These are phyloP conservation scores for Hirtodrosophila cameraria DNA, from an alignment of 2,888 invertebrate genomes.

Conservation along the genomic window DNA sequence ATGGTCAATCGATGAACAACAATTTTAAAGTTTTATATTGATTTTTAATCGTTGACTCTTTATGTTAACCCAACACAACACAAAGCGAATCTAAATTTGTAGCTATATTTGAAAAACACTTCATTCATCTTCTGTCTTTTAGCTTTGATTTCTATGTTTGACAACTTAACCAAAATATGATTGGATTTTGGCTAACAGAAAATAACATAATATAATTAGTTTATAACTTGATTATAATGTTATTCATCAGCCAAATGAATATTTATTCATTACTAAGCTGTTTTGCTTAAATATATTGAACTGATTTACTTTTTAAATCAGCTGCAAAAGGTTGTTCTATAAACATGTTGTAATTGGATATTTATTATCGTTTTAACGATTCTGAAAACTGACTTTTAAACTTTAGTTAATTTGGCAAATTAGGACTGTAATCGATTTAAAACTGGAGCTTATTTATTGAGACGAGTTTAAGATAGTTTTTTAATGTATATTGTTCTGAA, in stretches of 20 bases:
- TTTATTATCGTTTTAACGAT: slow-evolving; percentile 2
- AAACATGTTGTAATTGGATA: slow-evolving; percentile 33
- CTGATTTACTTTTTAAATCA: slow-evolving; percentile 20
- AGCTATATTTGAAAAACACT: slow-evolving; percentile 9
- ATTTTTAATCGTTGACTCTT: slow-evolving; percentile 70
- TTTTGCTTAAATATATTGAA: not conserved
- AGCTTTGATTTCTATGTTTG: slow-evolving; percentile 18
- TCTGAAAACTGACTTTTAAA: not conserved
- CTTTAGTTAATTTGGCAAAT: not conserved
- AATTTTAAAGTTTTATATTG: slow-evolving; percentile 61
- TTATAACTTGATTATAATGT: slow-evolving; percentile 15
- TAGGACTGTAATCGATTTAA: not conserved
- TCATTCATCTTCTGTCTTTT: slow-evolving; percentile 32
- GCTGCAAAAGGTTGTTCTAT: slow-evolving; percentile 7
- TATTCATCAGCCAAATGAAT: slow-evolving; percentile 22
- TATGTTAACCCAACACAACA: slow-evolving; percentile 24
- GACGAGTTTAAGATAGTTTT: no score
- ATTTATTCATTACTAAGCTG: slow-evolving; percentile 15
- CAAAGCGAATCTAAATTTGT: slow-evolving; percentile 43
- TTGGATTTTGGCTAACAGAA: no score
- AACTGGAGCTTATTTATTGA: not conserved
- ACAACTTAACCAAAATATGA: slow-evolving; percentile 47
- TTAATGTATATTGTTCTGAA: no score
- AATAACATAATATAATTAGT: slow-evolving; percentile 23
- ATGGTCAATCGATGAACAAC: slow-evolving; percentile 30